Conservation (phyloP, 2,888 invertebrate genomes). For the Morpho deidamia region DNA sequence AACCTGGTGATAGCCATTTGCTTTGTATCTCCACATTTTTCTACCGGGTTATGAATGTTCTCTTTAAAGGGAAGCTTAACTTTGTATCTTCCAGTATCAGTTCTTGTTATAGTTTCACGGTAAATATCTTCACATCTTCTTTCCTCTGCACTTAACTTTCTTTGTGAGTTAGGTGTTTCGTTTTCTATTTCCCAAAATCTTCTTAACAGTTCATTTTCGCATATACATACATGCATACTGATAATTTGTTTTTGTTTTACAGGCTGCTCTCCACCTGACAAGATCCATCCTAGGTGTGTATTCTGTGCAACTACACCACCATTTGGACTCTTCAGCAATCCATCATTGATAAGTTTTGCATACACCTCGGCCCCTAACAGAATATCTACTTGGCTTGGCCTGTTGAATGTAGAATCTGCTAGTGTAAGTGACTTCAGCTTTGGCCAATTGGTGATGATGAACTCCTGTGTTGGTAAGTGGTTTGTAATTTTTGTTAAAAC, state of each 20-base stretch:
- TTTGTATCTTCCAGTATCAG: constrained; percentile 19
- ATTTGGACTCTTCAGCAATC: constrained; percentile 18
- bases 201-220: constrained; percentile 22
- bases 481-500: constrained; percentile 4
- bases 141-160: constrained; percentile 21
- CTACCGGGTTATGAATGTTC: constrained; percentile 2
- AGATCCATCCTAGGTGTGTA: constrained; percentile 26
- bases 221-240: neutral
- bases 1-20: constrained; percentile 24
- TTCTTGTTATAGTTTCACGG: constrained; percentile 13
- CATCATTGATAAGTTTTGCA: constrained; percentile 21
- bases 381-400: constrained; percentile 23
- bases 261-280: constrained; percentile 19
- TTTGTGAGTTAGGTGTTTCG: constrained; percentile 9
- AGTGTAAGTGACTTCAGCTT: neutral
- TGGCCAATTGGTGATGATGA: neutral
- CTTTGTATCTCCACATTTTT: constrained; percentile 18
- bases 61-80: constrained; percentile 22
- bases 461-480: constrained; percentile 1
- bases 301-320: constrained; percentile 20
- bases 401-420: constrained; percentile 17
- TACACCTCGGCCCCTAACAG: constrained; percentile 29
- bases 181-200: constrained; percentile 27
- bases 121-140: constrained; percentile 23
- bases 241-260: constrained; percentile 2